Evolutionary conservation across 1,140 invertebrate genomes (phyloP).

Genomic region (Megalopta genalis): DNA sequence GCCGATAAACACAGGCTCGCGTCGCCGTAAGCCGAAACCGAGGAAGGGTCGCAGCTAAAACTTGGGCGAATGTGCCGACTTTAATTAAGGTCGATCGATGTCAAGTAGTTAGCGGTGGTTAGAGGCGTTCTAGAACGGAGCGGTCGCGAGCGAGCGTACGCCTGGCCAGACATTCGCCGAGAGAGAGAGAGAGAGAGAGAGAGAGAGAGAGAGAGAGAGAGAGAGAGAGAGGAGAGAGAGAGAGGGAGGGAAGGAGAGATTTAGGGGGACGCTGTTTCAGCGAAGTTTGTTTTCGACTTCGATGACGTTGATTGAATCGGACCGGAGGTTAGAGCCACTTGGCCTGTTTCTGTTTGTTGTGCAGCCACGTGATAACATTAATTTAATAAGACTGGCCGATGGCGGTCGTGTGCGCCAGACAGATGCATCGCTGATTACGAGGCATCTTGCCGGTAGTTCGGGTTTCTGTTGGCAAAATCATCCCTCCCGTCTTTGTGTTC

Average conservation of each 20-base stretch:
- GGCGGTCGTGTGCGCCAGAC: background rate
- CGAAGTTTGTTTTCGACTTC: conserved; percentile 41
- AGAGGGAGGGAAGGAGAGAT: too few species aligned
- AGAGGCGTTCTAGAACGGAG: conserved; percentile 24
- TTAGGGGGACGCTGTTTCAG: background rate
- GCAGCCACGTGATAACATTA: conserved; percentile 20
- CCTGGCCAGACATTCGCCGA: too few species aligned
- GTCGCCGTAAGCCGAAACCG: background rate
- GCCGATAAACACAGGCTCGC: conserved; percentile 6
- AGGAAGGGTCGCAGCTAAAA: conserved; percentile 11
- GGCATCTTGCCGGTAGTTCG: background rate
- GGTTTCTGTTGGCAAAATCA: too few species aligned
- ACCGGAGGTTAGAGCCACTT: conserved; percentile 22
- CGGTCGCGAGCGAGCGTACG: conserved; percentile 13
- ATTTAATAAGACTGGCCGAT: conserved; percentile 7
- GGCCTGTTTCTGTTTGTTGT: conserved; percentile 21
- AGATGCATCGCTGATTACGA: background rate
- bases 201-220: too few species aligned
- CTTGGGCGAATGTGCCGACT: conserved; percentile 42
- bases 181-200: too few species aligned
- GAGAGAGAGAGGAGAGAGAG: too few species aligned
- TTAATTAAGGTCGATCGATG: conserved; percentile 53
- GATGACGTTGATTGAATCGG: conserved; percentile 45
- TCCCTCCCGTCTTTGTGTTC: too few species aligned
- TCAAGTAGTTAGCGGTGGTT: conserved; percentile 45